These are phyloP conservation scores for Cordilura impudica DNA, from an alignment of 2,888 invertebrate genomes.

Conservation along the genomic window DNA sequence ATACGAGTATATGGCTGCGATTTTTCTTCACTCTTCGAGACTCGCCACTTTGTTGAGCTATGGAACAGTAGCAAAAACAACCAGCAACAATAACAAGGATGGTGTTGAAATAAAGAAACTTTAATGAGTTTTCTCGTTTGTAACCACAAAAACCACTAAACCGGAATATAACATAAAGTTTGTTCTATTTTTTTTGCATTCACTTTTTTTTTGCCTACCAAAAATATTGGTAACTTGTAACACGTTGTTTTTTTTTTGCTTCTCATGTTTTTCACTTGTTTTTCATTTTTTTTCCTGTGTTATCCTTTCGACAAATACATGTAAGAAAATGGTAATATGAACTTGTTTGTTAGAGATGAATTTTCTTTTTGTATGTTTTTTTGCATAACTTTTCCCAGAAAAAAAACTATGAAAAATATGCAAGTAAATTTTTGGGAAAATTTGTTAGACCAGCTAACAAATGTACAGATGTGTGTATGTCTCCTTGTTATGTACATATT, in stretches of 20 bases:
- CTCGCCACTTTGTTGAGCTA: background rate
- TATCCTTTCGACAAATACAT: slow-evolving; percentile 31
- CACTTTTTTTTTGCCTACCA: slow-evolving; percentile 40
- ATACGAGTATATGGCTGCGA: slow-evolving; percentile 11
- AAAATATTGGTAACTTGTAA: slow-evolving; percentile 60
- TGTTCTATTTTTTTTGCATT: slow-evolving; percentile 29
- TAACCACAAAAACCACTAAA: slow-evolving; percentile 73
- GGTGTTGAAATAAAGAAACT: slow-evolving; percentile 68
- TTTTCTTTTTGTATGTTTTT: background rate
- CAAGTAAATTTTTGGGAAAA: slow-evolving; percentile 55
- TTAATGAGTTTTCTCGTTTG: slow-evolving; percentile 74
- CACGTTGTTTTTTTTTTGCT: slow-evolving; percentile 34
- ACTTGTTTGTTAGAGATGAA: slow-evolving; percentile 25
- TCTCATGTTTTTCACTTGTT: slow-evolving; percentile 19
- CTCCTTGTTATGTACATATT: slow-evolving; percentile 18
- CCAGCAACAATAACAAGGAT: slow-evolving; percentile 41
- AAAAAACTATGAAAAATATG: slow-evolving; percentile 48
- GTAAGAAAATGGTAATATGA: slow-evolving; percentile 15
- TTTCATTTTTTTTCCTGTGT: slow-evolving; percentile 16
- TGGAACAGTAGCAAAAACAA: slow-evolving; percentile 1
- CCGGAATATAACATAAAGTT: slow-evolving; percentile 68
- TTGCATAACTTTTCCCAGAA: background rate
- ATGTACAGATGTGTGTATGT: too few relatives aligned
- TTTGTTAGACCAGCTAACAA: slow-evolving; percentile 36
- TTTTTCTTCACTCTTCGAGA: slow-evolving; percentile 21